Evolutionary conservation across 2,888 invertebrate species (phyloP).

Genomic region (Pseudococcus viburni): DNA sequence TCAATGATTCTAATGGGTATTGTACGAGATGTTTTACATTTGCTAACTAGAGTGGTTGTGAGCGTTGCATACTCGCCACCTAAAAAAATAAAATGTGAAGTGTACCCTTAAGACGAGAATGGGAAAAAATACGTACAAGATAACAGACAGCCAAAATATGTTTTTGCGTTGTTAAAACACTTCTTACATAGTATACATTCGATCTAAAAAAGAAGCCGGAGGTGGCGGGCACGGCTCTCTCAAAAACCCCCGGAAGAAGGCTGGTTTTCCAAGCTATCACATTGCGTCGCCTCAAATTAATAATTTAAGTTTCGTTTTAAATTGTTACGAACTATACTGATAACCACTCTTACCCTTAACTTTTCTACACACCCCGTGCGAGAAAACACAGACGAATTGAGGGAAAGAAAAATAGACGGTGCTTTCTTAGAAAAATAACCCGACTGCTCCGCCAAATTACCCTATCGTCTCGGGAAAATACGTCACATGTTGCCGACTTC

Average conservation of each 20-base stretch:
- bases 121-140: conserved; percentile 43
- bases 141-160: conserved; percentile 53
- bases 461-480: conserved; percentile 57
- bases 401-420: background rate
- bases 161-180: conserved; percentile 51
- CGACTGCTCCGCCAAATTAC: conserved; percentile 5
- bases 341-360: conserved; percentile 43
- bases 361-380: conserved; percentile 35
- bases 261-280: conserved; percentile 25
- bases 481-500: conserved; percentile 51
- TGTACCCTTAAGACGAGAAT: too few relatives aligned
- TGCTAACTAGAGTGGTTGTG: too few relatives aligned
- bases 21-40: too few relatives aligned
- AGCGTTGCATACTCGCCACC: too few relatives aligned
- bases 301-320: conserved; percentile 53
- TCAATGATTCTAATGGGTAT: too few relatives aligned
- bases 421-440: conserved; percentile 20
- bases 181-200: conserved; percentile 39
- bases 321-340: conserved; percentile 56
- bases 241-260: conserved; percentile 49
- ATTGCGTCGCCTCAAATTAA: conserved; percentile 40
- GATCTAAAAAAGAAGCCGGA: background rate
- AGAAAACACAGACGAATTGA: background rate
- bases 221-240: background rate
- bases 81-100: too few relatives aligned